These are phyloP conservation scores for Crematogaster levior DNA, from an alignment of 2,888 invertebrate genomes.

Conservation along the genomic window DNA sequence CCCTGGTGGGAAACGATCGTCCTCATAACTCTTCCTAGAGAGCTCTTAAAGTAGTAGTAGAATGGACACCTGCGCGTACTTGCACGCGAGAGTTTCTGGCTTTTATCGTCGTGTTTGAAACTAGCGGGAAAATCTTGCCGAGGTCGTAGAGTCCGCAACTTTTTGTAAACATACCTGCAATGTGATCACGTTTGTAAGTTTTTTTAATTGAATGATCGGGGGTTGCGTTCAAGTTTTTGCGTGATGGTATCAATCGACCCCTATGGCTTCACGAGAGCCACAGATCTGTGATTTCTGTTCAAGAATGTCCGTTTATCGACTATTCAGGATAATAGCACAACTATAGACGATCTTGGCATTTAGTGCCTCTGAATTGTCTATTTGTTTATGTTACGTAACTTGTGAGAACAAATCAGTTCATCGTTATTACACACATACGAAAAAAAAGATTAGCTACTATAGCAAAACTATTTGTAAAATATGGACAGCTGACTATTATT, in stretches of 20 bases:
- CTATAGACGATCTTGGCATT: constrained; percentile 59
- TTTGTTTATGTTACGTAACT: not conserved
- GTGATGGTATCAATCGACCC: constrained; percentile 72
- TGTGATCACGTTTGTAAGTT: constrained; percentile 61
- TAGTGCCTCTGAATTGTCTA: constrained; percentile 16
- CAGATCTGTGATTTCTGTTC: constrained; percentile 65
- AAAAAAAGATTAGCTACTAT: no score
- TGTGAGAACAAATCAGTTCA: not conserved
- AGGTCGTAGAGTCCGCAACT: not conserved
- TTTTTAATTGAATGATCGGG: constrained; percentile 72
- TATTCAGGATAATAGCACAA: constrained; percentile 31
- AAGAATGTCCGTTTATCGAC: constrained; percentile 67
- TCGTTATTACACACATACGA: no score
- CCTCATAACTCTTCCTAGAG: constrained; percentile 37
- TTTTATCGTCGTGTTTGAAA: not conserved
- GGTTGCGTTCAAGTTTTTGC: constrained; percentile 69
- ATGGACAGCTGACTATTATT: no score
- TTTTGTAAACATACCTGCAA: not conserved
- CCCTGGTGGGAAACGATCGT: constrained; percentile 32
- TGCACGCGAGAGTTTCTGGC: not conserved
- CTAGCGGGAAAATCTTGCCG: not conserved
- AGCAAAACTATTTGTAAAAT: no score
- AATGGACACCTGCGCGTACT: not conserved
- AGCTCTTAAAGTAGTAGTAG: not conserved
- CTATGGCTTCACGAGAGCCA: constrained; percentile 57